Conservation (phyloP, 2,797 vertebrate species). For the Nannoperca australis region DNA sequence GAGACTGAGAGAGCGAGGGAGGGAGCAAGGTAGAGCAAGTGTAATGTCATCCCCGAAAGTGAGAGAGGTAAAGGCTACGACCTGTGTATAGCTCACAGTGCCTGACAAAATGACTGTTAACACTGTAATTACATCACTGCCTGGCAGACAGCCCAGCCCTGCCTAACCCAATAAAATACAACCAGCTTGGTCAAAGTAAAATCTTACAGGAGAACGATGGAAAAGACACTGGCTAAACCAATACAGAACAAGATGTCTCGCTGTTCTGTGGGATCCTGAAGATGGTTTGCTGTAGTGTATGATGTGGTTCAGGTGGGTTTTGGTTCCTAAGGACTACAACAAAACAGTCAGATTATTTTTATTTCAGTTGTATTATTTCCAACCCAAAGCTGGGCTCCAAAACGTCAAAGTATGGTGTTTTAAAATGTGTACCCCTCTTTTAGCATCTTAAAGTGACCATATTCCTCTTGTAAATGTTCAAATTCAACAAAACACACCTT, state of each 20-base stretch:
- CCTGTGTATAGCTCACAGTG: constrained; percentile 55
- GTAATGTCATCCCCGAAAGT: constrained; percentile 66
- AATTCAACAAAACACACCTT: no score
- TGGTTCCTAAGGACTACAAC: background rate
- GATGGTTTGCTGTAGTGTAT: background rate
- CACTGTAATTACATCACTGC: constrained; percentile 72
- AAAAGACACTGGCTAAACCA: constrained; percentile 5
- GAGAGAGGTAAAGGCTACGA: constrained; percentile 64
- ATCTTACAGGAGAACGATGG: constrained; percentile 36
- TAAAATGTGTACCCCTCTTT: no score
- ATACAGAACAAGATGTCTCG: background rate
- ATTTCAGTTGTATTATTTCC: background rate
- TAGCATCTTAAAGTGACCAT: no score
- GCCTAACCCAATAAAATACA: constrained; percentile 50
- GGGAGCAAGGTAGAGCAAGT: constrained; percentile 38
- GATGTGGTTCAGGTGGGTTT: background rate
- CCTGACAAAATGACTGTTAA: constrained; percentile 72
- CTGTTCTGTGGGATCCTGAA: background rate
- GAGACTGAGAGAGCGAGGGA: constrained; percentile 22
- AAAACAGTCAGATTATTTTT: background rate
- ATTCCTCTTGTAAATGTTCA: no score
- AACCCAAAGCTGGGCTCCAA: background rate
- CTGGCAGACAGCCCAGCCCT: constrained; percentile 63
- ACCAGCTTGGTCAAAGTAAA: constrained; percentile 41
- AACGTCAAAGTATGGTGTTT: background rate